These are phyloP conservation scores for Sarcophilus harrisii DNA, from an alignment of 2,797 vertebrate genomes.

Conservation along the genomic window DNA sequence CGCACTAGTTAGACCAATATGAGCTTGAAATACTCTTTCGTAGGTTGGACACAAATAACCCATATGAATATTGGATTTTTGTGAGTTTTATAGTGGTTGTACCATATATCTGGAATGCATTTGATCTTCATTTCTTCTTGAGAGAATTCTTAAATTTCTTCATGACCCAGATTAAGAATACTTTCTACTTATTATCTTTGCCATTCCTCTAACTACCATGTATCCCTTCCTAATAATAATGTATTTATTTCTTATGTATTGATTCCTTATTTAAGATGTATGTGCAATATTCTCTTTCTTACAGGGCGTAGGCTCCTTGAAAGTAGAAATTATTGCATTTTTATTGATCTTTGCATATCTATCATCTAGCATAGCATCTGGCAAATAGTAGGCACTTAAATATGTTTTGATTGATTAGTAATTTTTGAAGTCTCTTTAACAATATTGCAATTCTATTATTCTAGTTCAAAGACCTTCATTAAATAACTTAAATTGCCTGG, in stretches of 20 bases:
- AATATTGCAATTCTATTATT: background rate
- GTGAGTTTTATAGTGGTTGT: too few species aligned
- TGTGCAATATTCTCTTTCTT: background rate
- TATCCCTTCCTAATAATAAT: background rate
- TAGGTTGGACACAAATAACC: too few species aligned
- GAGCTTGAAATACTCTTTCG: too few species aligned
- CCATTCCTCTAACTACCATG: background rate
- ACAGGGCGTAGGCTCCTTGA: background rate
- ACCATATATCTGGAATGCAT: too few species aligned
- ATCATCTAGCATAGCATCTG: background rate
- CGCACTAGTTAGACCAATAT: too few species aligned
- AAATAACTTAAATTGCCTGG: background rate
- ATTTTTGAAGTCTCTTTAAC: background rate
- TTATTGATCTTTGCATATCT: background rate
- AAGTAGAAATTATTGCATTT: background rate
- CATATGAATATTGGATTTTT: too few species aligned
- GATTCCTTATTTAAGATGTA: background rate
- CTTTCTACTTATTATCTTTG: background rate
- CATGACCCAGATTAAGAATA: background rate
- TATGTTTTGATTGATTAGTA: background rate
- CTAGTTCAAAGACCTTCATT: background rate
- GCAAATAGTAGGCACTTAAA: background rate
- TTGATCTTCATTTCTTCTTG: background rate
- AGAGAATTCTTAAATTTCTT: background rate
- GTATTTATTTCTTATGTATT: background rate